phyloP scores from a whole-genome alignment of 2,113 vertebrate genomes.

The Ovis canadensis region DNA sequence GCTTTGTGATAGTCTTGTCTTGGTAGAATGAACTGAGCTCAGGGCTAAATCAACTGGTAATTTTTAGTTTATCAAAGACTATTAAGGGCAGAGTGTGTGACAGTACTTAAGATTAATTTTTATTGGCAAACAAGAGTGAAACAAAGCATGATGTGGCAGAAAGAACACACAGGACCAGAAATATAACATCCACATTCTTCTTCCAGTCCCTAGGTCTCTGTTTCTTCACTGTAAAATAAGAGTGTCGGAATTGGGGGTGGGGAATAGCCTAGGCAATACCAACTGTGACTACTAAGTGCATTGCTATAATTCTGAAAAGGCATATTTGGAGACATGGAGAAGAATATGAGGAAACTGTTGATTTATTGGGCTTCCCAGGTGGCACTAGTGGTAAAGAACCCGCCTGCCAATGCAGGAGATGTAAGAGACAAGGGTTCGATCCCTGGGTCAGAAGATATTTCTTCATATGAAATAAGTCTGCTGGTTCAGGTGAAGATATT shows the following conservation, averaged over 20 bases:
- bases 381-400: background rate
- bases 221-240: slow-evolving; percentile 10
- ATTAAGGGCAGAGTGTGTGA: background rate
- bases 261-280: background rate
- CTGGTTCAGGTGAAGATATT: background rate
- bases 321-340: background rate
- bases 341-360: background rate
- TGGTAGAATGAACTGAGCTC: background rate
- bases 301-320: background rate
- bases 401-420: background rate
- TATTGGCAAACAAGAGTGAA: slow-evolving; percentile 32
- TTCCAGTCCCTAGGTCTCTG: background rate
- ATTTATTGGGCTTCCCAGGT: background rate
- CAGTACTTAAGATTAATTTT: slow-evolving; percentile 29
- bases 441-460: background rate
- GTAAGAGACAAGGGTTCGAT: background rate
- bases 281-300: background rate
- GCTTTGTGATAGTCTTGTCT: background rate
- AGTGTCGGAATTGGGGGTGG: background rate
- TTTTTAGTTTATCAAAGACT: background rate
- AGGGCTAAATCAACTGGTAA: background rate
- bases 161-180: background rate
- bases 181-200: background rate
- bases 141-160: background rate
- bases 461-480: slow-evolving; percentile 44